Evolutionary conservation across 2,888 invertebrate genomes (phyloP).

Genomic region (Lacanobia oleracea): DNA sequence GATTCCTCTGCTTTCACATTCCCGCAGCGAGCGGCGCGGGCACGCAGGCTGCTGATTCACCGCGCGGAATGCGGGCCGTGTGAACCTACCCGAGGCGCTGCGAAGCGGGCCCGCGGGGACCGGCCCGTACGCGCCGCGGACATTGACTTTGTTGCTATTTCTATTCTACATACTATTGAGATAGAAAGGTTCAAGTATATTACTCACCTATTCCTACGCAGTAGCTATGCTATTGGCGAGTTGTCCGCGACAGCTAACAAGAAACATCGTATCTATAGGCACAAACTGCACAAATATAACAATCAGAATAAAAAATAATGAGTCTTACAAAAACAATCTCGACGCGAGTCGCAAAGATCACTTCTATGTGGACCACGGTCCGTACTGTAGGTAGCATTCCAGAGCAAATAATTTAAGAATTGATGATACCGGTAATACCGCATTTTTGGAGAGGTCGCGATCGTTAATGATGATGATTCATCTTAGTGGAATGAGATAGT

Average conservation of each 20-base stretch:
- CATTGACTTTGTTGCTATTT: constrained; percentile 50
- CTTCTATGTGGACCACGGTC: neutral
- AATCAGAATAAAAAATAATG: neutral
- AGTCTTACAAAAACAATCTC: neutral
- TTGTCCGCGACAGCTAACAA: neutral
- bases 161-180: neutral
- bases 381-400: constrained; percentile 16
- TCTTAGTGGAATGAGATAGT: constrained; percentile 13
- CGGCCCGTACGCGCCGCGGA: constrained; percentile 42
- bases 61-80: constrained; percentile 74
- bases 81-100: constrained; percentile 48
- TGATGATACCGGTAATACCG: constrained; percentile 23
- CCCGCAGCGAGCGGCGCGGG: constrained; percentile 47
- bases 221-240: neutral
- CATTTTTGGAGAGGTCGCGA: constrained; percentile 28
- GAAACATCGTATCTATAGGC: neutral
- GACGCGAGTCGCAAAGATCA: neutral
- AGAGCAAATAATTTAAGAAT: constrained; percentile 6
- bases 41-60: constrained; percentile 68
- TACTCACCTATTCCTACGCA: neutral
- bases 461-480: constrained; percentile 36
- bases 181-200: neutral
- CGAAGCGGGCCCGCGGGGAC: neutral
- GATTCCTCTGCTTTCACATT: constrained; percentile 79
- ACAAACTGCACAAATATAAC: neutral